Evolutionary conservation across 2,113 vertebrate species (phyloP).

Genomic region (Girardinichthys multiradiatus): DNA sequence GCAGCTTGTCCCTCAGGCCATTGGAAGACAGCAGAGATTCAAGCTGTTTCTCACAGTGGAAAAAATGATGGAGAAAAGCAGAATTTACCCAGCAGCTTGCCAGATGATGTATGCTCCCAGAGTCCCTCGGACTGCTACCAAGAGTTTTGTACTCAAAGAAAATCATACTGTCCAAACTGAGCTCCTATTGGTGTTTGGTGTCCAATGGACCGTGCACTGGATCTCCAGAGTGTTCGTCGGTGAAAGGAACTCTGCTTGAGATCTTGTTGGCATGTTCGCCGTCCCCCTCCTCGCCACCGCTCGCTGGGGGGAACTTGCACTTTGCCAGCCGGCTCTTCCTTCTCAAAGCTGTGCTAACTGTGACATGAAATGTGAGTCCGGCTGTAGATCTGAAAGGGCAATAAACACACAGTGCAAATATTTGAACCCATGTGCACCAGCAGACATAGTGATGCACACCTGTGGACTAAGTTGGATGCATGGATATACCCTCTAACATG

Average conservation of each 20-base stretch:
- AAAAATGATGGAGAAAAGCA: slow-evolving; percentile 55
- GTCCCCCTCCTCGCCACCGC: not conserved
- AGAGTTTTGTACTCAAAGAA: slow-evolving; percentile 34
- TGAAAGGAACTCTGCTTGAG: slow-evolving; percentile 28
- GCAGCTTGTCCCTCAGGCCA: slow-evolving; percentile 32
- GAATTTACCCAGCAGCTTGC: slow-evolving; percentile 50
- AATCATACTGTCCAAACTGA: slow-evolving; percentile 30
- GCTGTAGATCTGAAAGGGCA: slow-evolving; percentile 38
- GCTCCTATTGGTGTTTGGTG: slow-evolving; percentile 33
- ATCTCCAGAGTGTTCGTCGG: slow-evolving; percentile 32
- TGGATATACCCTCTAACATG: slow-evolving; percentile 3
- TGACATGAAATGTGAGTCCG: slow-evolving; percentile 65
- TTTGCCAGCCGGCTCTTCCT: slow-evolving; percentile 33
- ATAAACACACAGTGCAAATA: slow-evolving; percentile 53
- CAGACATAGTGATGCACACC: slow-evolving; percentile 22
- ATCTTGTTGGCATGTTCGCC: slow-evolving; percentile 22
- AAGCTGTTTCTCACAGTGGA: slow-evolving; percentile 47
- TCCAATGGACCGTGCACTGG: slow-evolving; percentile 18
- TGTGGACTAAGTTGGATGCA: slow-evolving; percentile 11
- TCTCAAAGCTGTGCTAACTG: slow-evolving; percentile 59
- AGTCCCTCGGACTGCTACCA: slow-evolving; percentile 41
- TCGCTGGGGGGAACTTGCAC: slow-evolving; percentile 18
- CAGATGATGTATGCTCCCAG: slow-evolving; percentile 54
- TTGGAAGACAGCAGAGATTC: slow-evolving; percentile 48
- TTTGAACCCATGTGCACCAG: slow-evolving; percentile 34